Base-by-base conservation (phyloP, 2,888 invertebrate species). In the Anaspis maculata region DNA sequence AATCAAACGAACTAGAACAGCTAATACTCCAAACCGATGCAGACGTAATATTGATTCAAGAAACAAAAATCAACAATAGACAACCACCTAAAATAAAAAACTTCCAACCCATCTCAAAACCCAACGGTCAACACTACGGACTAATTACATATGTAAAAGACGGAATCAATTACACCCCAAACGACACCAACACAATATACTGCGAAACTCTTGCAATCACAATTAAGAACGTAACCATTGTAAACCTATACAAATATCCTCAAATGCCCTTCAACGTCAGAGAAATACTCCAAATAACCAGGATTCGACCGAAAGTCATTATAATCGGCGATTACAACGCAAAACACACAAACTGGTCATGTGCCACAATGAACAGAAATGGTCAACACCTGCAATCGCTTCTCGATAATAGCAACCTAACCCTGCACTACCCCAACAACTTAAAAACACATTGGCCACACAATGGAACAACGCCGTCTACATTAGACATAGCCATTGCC, bases 101-200 rank as follows among this genome's bases (percentile, higher is more conserved):
- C n/a, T n/a, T n/a, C n/a, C n/a, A 25, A 5, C 13, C 4, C 25
- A 25, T 3, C 3, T 7, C 4, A 4, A 3, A 13, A 3, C 9
- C 12, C 3, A 25, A 25, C 11, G 5, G 7, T 14, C 12, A 13
- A 7, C 11, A 13, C 9, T 3, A 14, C 7, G 25, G 25, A 12
- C 25, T 25, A 9, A 25, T 25, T 9, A 12, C 25, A 3, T 25
- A 25, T 14, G 13, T 25, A 25, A 25, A 25, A 25, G 9, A 3
- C 11, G 9, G 3, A 5, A 7, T 11, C 13, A 3, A 13, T 13
- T 25, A 10, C 10, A 7, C 12, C 13, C 13, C 7, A 11, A 4
- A n/a, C n/a, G 9, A 23, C 3, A 23, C n/a, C 11, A 23, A n/a
- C 3, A 11, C n/a, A 3, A 25, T 25, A 3, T 25, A n/a, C n/a